Evolutionary conservation across 2,797 vertebrate species (phyloP).

Genomic region (Huso huso): DNA sequence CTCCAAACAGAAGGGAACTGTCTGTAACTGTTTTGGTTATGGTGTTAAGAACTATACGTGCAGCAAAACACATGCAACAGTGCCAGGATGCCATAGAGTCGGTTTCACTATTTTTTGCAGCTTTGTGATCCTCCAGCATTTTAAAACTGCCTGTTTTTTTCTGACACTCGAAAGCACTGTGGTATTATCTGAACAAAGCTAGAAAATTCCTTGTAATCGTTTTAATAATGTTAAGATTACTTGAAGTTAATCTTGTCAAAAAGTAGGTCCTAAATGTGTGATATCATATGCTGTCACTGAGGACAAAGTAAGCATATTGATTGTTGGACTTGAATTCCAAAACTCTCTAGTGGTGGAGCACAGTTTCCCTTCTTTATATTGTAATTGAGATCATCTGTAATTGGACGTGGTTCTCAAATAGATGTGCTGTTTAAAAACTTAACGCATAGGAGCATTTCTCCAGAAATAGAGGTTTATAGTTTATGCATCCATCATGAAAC

Average conservation of each 20-base stretch:
- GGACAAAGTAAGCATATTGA: background rate
- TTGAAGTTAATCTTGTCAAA: background rate
- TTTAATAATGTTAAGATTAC: background rate
- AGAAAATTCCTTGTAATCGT: background rate
- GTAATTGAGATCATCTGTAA: too few relatives aligned
- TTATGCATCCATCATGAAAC: too few relatives aligned
- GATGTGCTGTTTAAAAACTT: too few relatives aligned
- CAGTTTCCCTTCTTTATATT: too few relatives aligned
- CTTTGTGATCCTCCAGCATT: constrained; percentile 1
- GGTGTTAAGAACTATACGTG: constrained; percentile 55
- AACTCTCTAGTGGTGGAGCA: too few relatives aligned
- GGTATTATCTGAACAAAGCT: background rate
- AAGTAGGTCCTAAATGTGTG: background rate
- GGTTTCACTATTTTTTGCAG: constrained; percentile 3
- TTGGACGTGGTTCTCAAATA: too few relatives aligned
- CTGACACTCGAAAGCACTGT: too few relatives aligned
- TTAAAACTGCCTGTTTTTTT: background rate
- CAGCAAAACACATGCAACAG: constrained; percentile 53
- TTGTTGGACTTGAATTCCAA: too few relatives aligned
- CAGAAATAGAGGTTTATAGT: too few relatives aligned
- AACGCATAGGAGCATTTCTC: too few relatives aligned
- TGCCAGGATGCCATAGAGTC: constrained; percentile 43
- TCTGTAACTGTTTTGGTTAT: constrained; percentile 63
- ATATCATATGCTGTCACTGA: background rate
- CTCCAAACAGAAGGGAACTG: constrained; percentile 64